phyloP scores from a whole-genome alignment of 2,888 invertebrate genomes.

The Carpatolechia fugitivella region DNA sequence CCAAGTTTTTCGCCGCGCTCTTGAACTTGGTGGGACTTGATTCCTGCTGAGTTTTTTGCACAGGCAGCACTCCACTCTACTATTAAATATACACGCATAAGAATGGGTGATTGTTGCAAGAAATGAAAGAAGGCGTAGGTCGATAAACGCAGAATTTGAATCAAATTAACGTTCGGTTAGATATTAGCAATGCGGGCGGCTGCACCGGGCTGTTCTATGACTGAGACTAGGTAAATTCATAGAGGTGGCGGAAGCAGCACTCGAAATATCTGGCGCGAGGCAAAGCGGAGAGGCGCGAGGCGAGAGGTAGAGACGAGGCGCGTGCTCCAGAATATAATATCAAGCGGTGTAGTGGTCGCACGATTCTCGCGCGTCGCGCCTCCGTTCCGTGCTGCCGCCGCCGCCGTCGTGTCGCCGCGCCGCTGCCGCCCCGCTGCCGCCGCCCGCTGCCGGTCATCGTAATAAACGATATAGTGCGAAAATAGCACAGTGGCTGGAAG shows the following conservation, averaged over 20 bases:
- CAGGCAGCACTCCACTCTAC: conserved; percentile 16
- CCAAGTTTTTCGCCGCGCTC: conserved; percentile 20
- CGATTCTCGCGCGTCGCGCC: conserved; percentile 42
- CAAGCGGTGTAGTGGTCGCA: conserved; percentile 68
- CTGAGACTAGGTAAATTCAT: conserved; percentile 74
- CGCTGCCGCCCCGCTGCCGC: conserved; percentile 27
- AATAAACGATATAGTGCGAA: conserved; percentile 72
- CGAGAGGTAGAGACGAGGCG: conserved; percentile 49
- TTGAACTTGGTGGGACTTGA: conserved; percentile 20
- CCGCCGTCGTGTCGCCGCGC: no score
- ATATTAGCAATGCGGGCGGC: conserved; percentile 62
- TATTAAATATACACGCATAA: conserved; percentile 7
- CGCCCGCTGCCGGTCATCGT: conserved; percentile 49
- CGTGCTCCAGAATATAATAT: conserved; percentile 80
- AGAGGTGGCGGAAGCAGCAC: conserved; percentile 71
- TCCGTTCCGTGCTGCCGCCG: conserved; percentile 30
- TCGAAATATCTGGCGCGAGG: conserved; percentile 77
- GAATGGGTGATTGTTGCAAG: not conserved
- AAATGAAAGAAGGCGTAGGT: conserved; percentile 24
- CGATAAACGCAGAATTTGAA: not conserved
- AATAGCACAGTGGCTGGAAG: conserved; percentile 59
- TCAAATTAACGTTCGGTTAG: not conserved
- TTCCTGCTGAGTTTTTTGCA: conserved; percentile 5
- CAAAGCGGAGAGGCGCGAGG: conserved; percentile 51
- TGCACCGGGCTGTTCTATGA: conserved; percentile 65